A percentile compares a stretch with the other conserved stretches of the same genome.
Evolutionary conservation across 2,113 vertebrate genomes (phyloP).

Genomic region (Anhinga rufa): DNA sequence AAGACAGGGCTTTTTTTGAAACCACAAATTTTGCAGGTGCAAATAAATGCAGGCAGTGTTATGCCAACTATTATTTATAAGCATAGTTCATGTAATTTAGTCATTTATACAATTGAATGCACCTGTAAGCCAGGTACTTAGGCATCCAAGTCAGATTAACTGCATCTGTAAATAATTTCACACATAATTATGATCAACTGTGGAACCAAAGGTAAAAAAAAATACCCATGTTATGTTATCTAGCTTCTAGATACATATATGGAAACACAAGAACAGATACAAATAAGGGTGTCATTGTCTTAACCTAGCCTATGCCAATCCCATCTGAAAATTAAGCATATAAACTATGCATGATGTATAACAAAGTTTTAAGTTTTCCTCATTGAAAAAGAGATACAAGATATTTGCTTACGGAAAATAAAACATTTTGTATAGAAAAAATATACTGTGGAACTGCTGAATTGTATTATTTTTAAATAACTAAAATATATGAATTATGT

Average conservation of each 20-base stretch:
- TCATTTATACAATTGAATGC: background rate
- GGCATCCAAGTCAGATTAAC: background rate
- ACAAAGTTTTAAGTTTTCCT: background rate
- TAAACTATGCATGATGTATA: background rate
- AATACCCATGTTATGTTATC: background rate
- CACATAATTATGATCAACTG: background rate
- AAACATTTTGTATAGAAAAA: background rate
- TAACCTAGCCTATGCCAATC: background rate
- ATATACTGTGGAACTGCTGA: background rate
- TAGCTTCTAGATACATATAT: background rate
- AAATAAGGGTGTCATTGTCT: background rate
- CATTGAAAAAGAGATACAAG: background rate
- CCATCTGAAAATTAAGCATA: background rate
- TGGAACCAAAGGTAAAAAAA: background rate
- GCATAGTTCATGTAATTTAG: background rate
- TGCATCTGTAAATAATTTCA: background rate
- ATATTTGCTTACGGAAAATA: background rate
- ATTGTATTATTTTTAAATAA: background rate
- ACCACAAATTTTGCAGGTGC: background rate
- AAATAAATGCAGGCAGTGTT: background rate
- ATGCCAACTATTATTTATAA: background rate
- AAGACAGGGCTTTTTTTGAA: background rate
- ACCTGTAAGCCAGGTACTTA: background rate
- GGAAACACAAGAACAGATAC: background rate
- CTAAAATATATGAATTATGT: background rate